Conservation (phyloP, 2,113 vertebrate species). For the Strigops habroptila region DNA sequence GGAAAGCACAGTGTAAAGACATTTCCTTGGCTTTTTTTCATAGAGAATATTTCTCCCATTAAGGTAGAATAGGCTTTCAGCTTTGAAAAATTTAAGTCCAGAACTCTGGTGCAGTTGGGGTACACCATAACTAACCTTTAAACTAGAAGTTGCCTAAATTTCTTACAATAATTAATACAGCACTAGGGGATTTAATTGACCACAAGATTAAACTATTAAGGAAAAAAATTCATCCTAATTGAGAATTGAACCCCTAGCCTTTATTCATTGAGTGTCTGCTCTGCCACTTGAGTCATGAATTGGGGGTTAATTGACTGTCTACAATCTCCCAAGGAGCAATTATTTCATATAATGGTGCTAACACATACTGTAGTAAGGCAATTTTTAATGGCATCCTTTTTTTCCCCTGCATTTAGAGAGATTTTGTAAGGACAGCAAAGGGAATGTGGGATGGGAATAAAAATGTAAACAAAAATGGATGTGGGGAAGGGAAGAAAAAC, state of each 20-base stretch:
- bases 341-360: slow-evolving; percentile 46
- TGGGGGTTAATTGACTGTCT: slow-evolving; percentile 58
- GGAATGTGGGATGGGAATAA: background rate
- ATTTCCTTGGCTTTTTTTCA: background rate
- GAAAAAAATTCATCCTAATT: slow-evolving; percentile 40
- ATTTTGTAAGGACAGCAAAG: background rate
- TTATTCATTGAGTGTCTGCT: slow-evolving; percentile 38
- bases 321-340: slow-evolving; percentile 52
- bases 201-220: slow-evolving; percentile 45
- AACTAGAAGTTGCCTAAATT: slow-evolving; percentile 17
- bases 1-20: background rate
- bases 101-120: background rate
- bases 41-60: background rate
- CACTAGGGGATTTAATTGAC: slow-evolving; percentile 35
- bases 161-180: slow-evolving; percentile 52
- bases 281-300: slow-evolving; percentile 47
- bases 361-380: background rate
- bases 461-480: background rate
- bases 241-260: slow-evolving; percentile 51
- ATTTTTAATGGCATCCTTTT: background rate
- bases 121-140: slow-evolving; percentile 5
- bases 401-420: slow-evolving; percentile 12
- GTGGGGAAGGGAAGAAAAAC: background rate
- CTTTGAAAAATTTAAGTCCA: background rate
- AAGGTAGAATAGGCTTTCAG: background rate